These are phyloP conservation scores for Cuculus canorus DNA, from an alignment of 2,797 vertebrate genomes.

Conservation along the genomic window DNA sequence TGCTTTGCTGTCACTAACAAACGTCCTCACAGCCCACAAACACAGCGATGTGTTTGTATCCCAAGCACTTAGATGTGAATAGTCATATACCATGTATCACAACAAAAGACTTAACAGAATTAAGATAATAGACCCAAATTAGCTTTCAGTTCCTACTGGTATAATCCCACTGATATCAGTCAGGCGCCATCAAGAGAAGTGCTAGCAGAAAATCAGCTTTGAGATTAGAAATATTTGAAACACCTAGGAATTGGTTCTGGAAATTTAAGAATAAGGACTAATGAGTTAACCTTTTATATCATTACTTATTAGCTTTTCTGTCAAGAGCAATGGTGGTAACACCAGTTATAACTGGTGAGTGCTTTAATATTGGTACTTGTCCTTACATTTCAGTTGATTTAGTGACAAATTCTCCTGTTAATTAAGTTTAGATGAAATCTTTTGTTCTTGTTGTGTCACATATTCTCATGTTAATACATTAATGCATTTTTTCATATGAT, in stretches of 20 bases:
- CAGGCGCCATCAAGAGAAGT: neutral
- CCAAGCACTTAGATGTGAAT: neutral
- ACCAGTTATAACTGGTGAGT: neutral
- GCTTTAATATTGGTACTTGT: neutral
- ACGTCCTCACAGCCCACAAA: neutral
- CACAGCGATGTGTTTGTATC: neutral
- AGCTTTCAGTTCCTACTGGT: neutral
- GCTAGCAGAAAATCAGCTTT: conserved; percentile 9
- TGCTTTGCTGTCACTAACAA: neutral
- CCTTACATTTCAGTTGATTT: conserved; percentile 11
- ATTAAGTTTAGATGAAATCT: neutral
- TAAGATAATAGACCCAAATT: neutral
- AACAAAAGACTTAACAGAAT: neutral
- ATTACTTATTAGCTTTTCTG: neutral
- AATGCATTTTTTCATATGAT: neutral
- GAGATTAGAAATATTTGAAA: neutral
- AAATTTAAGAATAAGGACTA: conserved; percentile 17
- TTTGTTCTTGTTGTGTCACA: neutral
- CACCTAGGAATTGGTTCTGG: neutral
- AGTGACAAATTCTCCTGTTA: neutral
- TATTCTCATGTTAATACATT: neutral
- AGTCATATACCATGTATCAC: neutral
- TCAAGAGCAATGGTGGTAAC: neutral
- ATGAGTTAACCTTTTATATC: neutral
- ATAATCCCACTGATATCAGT: neutral